Evolutionary conservation across 2,888 invertebrate genomes (phyloP), one percentile per base, ranked within the genome.

Genomic region (Dimorphilus gyrociliatus): DNA sequence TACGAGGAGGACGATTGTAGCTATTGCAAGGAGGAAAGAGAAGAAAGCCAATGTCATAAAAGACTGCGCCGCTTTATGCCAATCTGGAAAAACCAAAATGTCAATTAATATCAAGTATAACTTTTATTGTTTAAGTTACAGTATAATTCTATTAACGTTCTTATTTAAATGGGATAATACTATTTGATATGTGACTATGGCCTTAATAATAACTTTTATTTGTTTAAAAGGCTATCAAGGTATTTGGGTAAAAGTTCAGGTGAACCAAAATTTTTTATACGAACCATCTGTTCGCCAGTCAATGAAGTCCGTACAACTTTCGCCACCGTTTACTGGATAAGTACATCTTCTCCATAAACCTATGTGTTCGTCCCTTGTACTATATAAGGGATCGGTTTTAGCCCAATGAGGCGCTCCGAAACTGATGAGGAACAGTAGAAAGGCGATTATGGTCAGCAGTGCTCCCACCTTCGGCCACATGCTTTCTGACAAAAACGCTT

Each of bases 341-440:
- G 41, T 38, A 25, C 43, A 43, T 30, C 37, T 38, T 24, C 37
- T 32, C 43, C 43, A 43, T 1, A 43, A 33, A 6, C 43, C 42
- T 7, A 36, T 39, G 33, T 37, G 36, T 19, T 42, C 43, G 7
- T 32, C 21, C 3, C 40, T 27, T 4, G 21, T 21, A 1, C 30
- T 30, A 17, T 34, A 29, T 12, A 27, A 16, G 8, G 19, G 18
- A 25, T 39, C 28, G 2, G 40, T 25, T 14, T 26, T 31, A 2
- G 41, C 38, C 43, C 43, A 43, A 25, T 39, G 23, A 7, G 43
- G 39, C 5, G 41, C 36, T 5, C 36, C 38, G 6, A 43, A 38
- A 14, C 37, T 34, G 12, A 43, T 38, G 17, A 43, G 29, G 30
- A 42, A 37, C 23, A 43, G 24, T 10, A 43, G 26, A n/a, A 43